Conservation (phyloP, 2,888 invertebrate species). For the Aquatica leii region DNA sequence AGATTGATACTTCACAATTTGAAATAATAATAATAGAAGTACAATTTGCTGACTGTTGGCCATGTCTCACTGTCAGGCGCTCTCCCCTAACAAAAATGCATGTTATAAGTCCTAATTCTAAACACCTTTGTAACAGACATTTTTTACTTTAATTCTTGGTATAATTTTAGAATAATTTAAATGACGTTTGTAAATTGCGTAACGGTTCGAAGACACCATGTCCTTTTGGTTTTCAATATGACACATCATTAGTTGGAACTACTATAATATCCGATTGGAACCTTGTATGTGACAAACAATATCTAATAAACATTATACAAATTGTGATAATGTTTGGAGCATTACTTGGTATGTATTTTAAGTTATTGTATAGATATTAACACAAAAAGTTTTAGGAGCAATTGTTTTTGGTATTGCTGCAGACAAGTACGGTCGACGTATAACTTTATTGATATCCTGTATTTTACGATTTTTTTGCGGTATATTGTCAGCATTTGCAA, state of each 20-base stretch:
- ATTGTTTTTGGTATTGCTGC: conserved; percentile 68
- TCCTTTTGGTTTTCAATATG: conserved; percentile 62
- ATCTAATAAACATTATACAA: conserved; percentile 68
- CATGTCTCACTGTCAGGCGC: too few relatives aligned
- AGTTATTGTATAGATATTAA: too few relatives aligned
- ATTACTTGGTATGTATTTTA: conserved; percentile 65
- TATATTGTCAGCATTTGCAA: conserved; percentile 63
- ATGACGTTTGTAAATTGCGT: too few relatives aligned
- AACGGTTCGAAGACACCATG: conserved; percentile 41
- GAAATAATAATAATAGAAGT: too few relatives aligned
- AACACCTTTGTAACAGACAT: too few relatives aligned
- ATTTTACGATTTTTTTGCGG: conserved; percentile 65
- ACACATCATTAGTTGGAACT: conserved; percentile 65
- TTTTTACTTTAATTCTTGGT: too few relatives aligned
- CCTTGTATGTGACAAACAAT: conserved; percentile 68
- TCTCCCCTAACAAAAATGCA: too few relatives aligned
- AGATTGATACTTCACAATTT: too few relatives aligned
- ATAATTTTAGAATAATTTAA: too few relatives aligned
- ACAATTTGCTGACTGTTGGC: too few relatives aligned
- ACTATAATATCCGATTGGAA: conserved; percentile 74
- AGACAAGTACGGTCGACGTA: conserved; percentile 70
- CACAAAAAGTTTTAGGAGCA: conserved; percentile 61
- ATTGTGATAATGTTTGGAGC: conserved; percentile 71
- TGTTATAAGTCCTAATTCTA: too few relatives aligned
- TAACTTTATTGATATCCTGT: conserved; percentile 66